Conservation (phyloP, 1,140 invertebrate species). For the Hypsibius dujardini region DNA sequence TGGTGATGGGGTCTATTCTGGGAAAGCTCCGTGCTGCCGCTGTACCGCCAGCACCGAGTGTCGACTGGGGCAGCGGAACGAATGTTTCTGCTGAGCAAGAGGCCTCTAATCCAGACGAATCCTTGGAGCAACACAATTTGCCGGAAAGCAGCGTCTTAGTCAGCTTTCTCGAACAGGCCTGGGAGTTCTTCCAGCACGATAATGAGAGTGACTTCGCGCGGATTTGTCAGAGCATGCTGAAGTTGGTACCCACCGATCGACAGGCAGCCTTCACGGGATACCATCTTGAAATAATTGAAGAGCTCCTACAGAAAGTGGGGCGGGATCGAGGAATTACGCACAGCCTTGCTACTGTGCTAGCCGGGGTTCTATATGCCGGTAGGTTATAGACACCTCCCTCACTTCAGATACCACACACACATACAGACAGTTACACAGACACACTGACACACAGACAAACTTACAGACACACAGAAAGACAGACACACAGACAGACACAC, state of each 20-base stretch:
- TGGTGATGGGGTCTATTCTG: not conserved
- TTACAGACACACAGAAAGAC: too few relatives aligned
- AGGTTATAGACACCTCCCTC: not conserved
- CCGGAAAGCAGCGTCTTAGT: slow-evolving; percentile 1
- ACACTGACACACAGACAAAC: too few relatives aligned
- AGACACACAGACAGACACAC: too few relatives aligned
- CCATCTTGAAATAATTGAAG: not conserved
- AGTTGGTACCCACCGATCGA: not conserved
- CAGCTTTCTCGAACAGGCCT: slow-evolving; percentile 10
- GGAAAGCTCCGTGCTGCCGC: not conserved
- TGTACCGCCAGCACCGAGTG: not conserved
- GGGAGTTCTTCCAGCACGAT: slow-evolving; percentile 13
- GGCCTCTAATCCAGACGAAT: not conserved
- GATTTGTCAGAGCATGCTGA: slow-evolving; percentile 14
- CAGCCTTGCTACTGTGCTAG: not conserved
- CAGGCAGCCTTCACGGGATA: not conserved
- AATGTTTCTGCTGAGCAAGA: not conserved
- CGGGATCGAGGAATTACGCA: not conserved
- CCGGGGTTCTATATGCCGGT: slow-evolving; percentile 8
- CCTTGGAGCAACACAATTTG: not conserved
- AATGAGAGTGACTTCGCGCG: not conserved
- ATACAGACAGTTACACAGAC: too few relatives aligned
- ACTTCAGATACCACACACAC: not conserved
- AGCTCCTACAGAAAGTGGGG: not conserved
- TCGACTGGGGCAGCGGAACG: slow-evolving; percentile 2